Evolutionary conservation across 2,888 invertebrate species (phyloP).

Genomic region (Dicyrtomina minuta): DNA sequence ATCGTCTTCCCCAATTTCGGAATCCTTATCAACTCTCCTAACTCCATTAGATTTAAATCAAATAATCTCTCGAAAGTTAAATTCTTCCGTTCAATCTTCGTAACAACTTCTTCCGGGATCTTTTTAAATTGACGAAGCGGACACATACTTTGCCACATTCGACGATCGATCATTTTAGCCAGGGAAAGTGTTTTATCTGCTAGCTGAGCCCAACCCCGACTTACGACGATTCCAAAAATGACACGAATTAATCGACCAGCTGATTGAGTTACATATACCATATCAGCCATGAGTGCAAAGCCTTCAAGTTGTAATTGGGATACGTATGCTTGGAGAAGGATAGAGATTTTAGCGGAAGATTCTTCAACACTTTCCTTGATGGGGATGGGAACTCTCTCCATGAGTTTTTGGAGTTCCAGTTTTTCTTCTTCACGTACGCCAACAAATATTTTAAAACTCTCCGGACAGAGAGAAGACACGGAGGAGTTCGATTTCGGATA

Average conservation of each 20-base stretch:
- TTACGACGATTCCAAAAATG: conserved; percentile 88
- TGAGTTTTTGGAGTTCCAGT: conserved; percentile 90
- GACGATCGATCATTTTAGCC: conserved; percentile 97
- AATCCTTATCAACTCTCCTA: conserved; percentile 87
- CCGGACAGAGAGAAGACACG: conserved; percentile 95
- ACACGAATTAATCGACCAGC: conserved; percentile 92
- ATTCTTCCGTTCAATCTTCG: conserved; percentile 97
- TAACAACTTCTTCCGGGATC: conserved; percentile 94
- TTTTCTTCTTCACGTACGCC: conserved; percentile 96
- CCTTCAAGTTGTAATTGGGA: conserved; percentile 97
- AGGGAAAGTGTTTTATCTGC: conserved; percentile 93
- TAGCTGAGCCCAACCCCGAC: conserved; percentile 92
- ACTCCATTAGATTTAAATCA: conserved; percentile 94
- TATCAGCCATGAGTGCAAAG: conserved; percentile 97
- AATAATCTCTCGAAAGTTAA: conserved; percentile 92
- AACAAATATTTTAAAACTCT: conserved; percentile 91
- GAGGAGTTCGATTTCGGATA: conserved; percentile 97
- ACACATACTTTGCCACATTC: conserved; percentile 99
- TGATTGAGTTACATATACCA: conserved; percentile 98
- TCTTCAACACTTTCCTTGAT: conserved; percentile 97
- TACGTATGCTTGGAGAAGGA: conserved; percentile 93
- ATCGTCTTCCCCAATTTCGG: conserved; percentile 93
- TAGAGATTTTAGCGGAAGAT: conserved; percentile 93
- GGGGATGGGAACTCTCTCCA: conserved; percentile 94
- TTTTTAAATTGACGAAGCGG: conserved; percentile 95